Conservation (phyloP, 1,140 invertebrate species). For the Sipha flava region DNA sequence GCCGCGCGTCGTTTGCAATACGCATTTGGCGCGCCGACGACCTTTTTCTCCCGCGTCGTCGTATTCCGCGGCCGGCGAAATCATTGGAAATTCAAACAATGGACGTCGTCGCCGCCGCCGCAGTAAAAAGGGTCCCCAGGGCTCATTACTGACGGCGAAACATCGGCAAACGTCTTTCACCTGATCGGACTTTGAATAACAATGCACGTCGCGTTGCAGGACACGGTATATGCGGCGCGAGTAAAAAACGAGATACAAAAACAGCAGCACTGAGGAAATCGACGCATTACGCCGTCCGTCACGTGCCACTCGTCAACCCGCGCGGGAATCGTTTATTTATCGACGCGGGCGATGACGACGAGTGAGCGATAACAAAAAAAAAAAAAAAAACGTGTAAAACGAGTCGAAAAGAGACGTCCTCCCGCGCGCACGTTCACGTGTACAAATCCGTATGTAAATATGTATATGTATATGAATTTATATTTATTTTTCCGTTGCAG, state of each 20-base stretch:
- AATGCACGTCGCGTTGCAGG: neutral
- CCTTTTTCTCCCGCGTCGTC: no score
- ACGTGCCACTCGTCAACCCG: neutral
- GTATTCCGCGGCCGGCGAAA: neutral
- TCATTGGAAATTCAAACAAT: conserved; percentile 20
- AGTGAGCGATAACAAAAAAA: neutral
- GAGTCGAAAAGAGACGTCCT: neutral
- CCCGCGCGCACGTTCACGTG: no score
- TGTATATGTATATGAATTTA: no score
- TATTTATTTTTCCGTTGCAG: no score
- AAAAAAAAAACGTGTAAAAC: neutral
- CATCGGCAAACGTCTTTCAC: conserved; percentile 27
- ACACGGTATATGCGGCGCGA: neutral
- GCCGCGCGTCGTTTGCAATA: no score
- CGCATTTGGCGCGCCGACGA: no score
- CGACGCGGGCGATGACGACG: neutral
- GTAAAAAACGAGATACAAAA: neutral
- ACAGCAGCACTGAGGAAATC: neutral
- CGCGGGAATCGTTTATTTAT: conserved; percentile 8
- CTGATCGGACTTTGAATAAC: conserved; percentile 30
- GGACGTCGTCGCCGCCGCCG: neutral
- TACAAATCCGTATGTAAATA: no score
- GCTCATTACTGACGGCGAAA: conserved; percentile 11
- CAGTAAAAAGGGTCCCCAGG: conserved; percentile 10
- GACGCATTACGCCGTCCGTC: neutral